Conservation (phyloP, 2,113 vertebrate species). For the Syngnathus scovelli region DNA sequence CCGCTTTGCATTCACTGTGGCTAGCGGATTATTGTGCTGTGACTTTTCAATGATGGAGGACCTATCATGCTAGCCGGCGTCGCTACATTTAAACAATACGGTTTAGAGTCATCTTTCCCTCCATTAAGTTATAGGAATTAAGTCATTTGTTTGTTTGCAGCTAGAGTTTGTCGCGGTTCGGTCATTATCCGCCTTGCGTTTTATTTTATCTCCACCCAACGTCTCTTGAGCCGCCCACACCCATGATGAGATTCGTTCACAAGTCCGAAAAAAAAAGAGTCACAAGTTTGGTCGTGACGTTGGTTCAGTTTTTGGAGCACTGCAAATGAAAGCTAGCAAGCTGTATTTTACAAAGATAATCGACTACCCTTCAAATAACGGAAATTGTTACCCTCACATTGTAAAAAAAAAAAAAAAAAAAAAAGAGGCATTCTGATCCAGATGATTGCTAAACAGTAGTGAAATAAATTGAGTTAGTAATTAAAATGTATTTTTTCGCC, state of each 20-base stretch:
- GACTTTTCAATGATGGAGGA: slow-evolving; percentile 68
- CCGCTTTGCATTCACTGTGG: slow-evolving; percentile 31
- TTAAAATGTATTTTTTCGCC: no score
- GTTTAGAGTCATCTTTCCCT: neutral
- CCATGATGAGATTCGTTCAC: slow-evolving; percentile 51
- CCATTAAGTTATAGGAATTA: neutral
- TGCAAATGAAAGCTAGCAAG: slow-evolving; percentile 59
- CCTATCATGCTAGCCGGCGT: slow-evolving; percentile 47
- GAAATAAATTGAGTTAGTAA: no score
- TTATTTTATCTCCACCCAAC: slow-evolving; percentile 45
- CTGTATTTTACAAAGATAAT: slow-evolving; percentile 25
- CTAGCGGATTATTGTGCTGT: slow-evolving; percentile 71
- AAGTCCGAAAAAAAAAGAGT: slow-evolving; percentile 3
- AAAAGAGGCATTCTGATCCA: no score
- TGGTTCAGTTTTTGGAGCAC: slow-evolving; percentile 14
- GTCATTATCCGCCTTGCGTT: slow-evolving; percentile 44
- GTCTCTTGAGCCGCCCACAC: slow-evolving; percentile 59
- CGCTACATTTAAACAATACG: neutral
- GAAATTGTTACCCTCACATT: no score
- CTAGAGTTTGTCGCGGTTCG: slow-evolving; percentile 9
- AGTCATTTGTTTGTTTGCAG: neutral
- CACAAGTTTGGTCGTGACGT: neutral
- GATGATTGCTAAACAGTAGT: no score
- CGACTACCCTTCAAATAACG: neutral
- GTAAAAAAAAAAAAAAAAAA: no score